Base-by-base conservation (phyloP, 1,140 invertebrate species). In the Globodera ellingtonae region DNA sequence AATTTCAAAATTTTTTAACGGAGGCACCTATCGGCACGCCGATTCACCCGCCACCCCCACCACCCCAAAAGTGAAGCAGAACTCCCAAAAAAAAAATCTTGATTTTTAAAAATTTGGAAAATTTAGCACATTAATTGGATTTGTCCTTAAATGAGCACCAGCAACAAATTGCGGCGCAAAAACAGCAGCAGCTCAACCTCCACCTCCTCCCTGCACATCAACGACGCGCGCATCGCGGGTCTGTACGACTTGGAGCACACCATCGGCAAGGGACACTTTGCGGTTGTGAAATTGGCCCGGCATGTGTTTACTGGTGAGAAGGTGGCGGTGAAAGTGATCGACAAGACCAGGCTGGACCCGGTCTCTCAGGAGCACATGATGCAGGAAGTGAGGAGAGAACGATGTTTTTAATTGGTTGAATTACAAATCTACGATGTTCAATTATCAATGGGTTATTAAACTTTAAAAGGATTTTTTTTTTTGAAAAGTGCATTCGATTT, bases 241-340 rank as follows among this genome's bases (percentile, higher is more conserved):
- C 79, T 89, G 18, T 89, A 89, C 73, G 88, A 89, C 80, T 76
- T 89, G 15, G 88, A 88, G 65, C 78, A 89, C 67, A 89, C 88
- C 3, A 89, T 89, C 21, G 87, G 87, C 35, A 85, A 89, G 75
- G 87, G 82, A 44, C 86, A 99, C 92, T 99, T 98, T 92, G 97
- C 97, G 78, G 96, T 99, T 72, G 98, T 99, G 35, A 99, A 99
- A 92, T 91, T 98, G 81, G 98, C 98, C 10, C 92, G 94, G 82
- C 98, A 99, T 92, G 97, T 99, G 66, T 98, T 99, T 90, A 99
- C 97, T 65, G 96, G 96, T n/a, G 96, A 98, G 92, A 96, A 97
- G 91, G 97, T 99, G n/a, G 92, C 91, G 13, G 91, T 91, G 8
- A 92, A 93, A 91, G 92, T 99, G 72, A 99, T 99, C 87, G 98